Conservation (phyloP, 2,797 vertebrate species). For the Galagoides demidoff region DNA sequence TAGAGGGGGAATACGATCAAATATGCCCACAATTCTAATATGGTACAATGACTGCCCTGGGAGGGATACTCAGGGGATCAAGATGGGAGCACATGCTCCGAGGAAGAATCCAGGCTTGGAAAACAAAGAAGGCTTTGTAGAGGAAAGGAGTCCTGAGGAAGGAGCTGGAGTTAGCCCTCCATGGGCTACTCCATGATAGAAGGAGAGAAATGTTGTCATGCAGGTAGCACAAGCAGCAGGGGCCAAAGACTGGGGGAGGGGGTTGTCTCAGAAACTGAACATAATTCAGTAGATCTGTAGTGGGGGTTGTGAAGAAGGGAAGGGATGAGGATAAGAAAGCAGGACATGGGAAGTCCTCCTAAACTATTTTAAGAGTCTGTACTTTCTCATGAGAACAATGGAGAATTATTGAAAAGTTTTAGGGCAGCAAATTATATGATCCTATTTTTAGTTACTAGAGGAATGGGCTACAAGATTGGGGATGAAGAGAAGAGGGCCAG, state of each 20-base stretch:
- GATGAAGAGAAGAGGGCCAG: conserved; percentile 5
- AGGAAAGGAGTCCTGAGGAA: conserved; percentile 16
- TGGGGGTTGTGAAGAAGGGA: not conserved
- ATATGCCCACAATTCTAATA: not conserved
- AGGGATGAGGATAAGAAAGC: not conserved
- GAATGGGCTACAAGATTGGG: not conserved
- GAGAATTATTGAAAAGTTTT: conserved; percentile 26
- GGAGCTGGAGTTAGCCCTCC: not conserved
- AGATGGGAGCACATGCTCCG: not conserved
- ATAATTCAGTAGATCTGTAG: not conserved
- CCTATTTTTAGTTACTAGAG: not conserved
- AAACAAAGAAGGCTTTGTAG: not conserved
- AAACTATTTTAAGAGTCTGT: not conserved
- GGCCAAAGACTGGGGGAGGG: not conserved
- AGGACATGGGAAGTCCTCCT: not conserved
- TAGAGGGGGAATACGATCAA: not conserved
- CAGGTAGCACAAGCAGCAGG: not conserved
- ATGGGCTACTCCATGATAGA: too few relatives aligned
- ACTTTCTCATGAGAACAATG: not conserved
- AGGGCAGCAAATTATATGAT: not conserved
- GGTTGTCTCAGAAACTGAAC: not conserved
- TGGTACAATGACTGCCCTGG: not conserved
- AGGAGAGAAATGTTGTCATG: not conserved
- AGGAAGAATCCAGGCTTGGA: not conserved
- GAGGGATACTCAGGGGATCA: not conserved